Base-by-base conservation (phyloP, 64 coral and sea anemone genomes). In the Hydrozoanthus tunicans region DNA sequence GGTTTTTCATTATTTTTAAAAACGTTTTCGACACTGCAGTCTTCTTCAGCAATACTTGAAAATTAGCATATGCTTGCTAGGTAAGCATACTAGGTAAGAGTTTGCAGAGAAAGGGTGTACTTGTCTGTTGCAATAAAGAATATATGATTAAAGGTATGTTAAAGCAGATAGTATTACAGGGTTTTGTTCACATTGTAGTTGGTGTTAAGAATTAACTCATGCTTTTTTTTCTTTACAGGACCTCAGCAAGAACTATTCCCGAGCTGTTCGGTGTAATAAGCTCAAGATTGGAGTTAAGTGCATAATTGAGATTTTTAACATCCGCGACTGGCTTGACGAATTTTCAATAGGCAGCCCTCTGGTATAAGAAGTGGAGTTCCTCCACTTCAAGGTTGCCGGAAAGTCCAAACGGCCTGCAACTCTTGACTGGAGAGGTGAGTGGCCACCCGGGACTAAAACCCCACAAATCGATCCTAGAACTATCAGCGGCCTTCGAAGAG, bases 331-430 rank as follows among this genome's bases (percentile, higher is more conserved):
- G 92, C 51, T 94, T n/a, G 27, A 56, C 3, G 52, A 6, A 6
- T 57, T 63, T 24, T 59, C 72, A n/a, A 51, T 57, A 77, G 23
- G 78, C 79, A n/a, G 76, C 32, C 14, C 56, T 91, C 3, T 81
- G 3, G 20, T 91, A 81, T 17, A 91, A 26, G 24, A 67, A 79
- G n/a, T 91, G 90, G 90, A 79, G 74, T 26, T 81, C 77, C 7
- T 81, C 53, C 5, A 53, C 43, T 13, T 23, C 13, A 9, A 81
- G 77, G 90, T 5, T 67, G 25, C 89, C 89, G 6, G 58, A 14
- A 51, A 77, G 63, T 4, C 15, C 24, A 8, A 10, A 53, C 25
- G 60, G 62, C 9, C 56, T 64, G 24, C 79, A 81, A 9, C 24
- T 64, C 1, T 13, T 81, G 24, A 81, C 25, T 43, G 59, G 79